Evolutionary conservation across 2,888 invertebrate genomes (phyloP), one percentile per base, ranked within the genome.

Genomic region (Himalopsyche anomala): DNA sequence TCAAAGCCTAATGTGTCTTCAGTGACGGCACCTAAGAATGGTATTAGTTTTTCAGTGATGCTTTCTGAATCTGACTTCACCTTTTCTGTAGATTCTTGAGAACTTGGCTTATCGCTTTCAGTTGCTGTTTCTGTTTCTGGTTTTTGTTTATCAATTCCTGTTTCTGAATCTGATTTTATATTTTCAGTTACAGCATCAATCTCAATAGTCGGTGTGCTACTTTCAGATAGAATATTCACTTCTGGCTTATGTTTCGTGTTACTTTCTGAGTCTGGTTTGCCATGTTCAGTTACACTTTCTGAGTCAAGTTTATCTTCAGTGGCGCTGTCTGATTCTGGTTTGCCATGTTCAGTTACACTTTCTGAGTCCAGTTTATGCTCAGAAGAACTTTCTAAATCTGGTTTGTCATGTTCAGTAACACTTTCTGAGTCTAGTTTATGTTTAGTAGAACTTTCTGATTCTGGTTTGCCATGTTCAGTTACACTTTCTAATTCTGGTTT

Each of bases 1-100:
- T 69, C 69, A 36, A 69, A 9, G 36, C 69, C 36, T 69, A 28
- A 54, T 36, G 55, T 56, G 3, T 82, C 38, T 19, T 82, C 82
- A 36, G 82, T 82, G 19, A n/a, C 28, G 28, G 15, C 40, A 55
- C 55, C 82, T 82, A 12, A 38, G 51, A 56, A 38, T 82, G 38
- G 36, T 28, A 28, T 55, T 40, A 17, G 56, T 55, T 82, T 38
- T 38, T 42, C 82, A 19, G 38, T 82, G 8, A n/a, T 38, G 17
- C 12, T 28, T 38, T 62, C 83, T 17, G 40, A 83, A 69, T 83
- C 83, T 69, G 83, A n/a, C 17, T 45, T 45, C 17, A 38, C 74
- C 12, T 36, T 74, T 74, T 74, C 74, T 1, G 74, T 74, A 38
- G 38, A 5, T 5, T 12, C 74, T 38, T 74, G 28, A 12, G 74